Percentiles rank a stretch among this genome's conserved stretches.
Conservation (phyloP, 2,797 vertebrate genomes). For the Neopelma chrysocephalum region DNA sequence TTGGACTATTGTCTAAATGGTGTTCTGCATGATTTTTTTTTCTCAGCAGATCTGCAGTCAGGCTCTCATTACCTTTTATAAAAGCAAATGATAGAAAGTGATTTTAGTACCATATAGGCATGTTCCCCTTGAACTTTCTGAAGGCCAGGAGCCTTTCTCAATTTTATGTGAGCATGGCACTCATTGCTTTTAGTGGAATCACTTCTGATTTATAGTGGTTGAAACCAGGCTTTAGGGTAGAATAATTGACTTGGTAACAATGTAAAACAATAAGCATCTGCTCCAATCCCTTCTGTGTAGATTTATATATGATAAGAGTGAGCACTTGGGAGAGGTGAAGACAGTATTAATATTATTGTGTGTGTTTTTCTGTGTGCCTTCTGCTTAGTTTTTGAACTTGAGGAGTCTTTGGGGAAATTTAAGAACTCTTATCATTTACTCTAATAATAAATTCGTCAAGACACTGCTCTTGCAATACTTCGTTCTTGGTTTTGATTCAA, state of each 20-base stretch:
- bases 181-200: background rate
- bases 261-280: constrained; percentile 15
- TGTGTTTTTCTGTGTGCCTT: constrained; percentile 15
- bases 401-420: constrained; percentile 51
- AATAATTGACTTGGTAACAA: constrained; percentile 21
- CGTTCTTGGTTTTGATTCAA: constrained; percentile 65
- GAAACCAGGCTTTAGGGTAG: background rate
- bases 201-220: background rate
- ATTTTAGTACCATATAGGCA: background rate
- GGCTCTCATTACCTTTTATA: background rate
- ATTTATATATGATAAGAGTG: constrained; percentile 12
- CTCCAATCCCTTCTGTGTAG: background rate
- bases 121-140: background rate
- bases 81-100: background rate
- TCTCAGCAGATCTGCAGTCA: background rate
- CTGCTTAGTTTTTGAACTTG: constrained; percentile 35
- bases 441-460: constrained; percentile 61
- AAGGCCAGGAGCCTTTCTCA: background rate
- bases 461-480: constrained; percentile 27
- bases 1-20: background rate
- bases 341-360: constrained; percentile 9
- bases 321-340: constrained; percentile 14
- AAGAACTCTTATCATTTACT: constrained; percentile 68
- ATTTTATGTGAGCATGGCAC: background rate
- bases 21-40: background rate